These are phyloP conservation scores for Toxotes jaculatrix DNA, from an alignment of 2,113 vertebrate species.

Conservation along the genomic window DNA sequence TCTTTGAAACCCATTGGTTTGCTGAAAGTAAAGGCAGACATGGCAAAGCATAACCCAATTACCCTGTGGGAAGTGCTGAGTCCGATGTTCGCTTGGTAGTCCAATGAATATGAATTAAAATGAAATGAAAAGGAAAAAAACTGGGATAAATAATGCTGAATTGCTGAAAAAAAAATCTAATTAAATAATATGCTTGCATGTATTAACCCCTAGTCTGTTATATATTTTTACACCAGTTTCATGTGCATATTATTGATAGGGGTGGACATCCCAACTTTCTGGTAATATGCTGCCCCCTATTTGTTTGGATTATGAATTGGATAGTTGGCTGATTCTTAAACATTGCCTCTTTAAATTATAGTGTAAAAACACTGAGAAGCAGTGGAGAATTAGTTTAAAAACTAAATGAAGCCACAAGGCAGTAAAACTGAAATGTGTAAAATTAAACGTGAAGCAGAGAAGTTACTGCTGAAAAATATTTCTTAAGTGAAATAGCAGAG, in stretches of 20 bases:
- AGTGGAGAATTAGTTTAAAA: conserved; percentile 13
- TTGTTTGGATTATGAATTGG: no score
- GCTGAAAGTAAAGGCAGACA: conserved; percentile 50
- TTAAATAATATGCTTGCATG: conserved; percentile 45
- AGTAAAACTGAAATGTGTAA: conserved; percentile 23
- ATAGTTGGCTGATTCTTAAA: no score
- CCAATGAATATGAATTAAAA: conserved; percentile 28
- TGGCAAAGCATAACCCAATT: conserved; percentile 30
- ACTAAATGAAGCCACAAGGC: conserved; percentile 10
- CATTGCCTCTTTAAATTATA: not conserved
- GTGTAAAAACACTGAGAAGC: conserved; percentile 1
- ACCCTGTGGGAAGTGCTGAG: conserved; percentile 29
- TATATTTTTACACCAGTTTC: conserved; percentile 4
- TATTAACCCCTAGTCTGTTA: conserved; percentile 34
- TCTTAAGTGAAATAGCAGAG: conserved; percentile 32
- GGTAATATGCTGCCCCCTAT: no score
- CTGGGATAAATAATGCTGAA: conserved; percentile 22
- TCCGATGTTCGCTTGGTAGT: conserved; percentile 52
- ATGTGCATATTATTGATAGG: no score
- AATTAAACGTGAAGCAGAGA: conserved; percentile 29
- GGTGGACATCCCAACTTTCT: no score
- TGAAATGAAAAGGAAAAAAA: not conserved
- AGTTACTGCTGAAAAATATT: conserved; percentile 35
- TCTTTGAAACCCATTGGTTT: conserved; percentile 21
- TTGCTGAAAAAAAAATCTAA: conserved; percentile 41